Conservation (phyloP, 2,888 invertebrate genomes). For the Leucania comma region DNA sequence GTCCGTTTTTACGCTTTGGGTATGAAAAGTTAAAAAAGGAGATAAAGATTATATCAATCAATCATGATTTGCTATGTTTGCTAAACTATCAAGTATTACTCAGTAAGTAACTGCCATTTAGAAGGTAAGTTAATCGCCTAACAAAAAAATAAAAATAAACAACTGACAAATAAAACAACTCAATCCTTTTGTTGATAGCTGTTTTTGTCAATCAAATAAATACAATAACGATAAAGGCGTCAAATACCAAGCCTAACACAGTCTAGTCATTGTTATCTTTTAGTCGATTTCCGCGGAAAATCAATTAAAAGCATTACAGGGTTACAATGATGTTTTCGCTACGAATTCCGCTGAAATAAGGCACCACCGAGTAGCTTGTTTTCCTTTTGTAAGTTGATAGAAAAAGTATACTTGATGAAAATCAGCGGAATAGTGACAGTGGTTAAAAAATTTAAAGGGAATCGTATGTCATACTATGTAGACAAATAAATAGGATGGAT, state of each 20-base stretch:
- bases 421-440: neutral
- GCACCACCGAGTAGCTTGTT: constrained; percentile 16
- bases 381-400: constrained; percentile 10
- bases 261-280: constrained; percentile 38
- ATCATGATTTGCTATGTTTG: neutral
- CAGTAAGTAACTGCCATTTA: neutral
- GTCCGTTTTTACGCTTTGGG: too few species aligned
- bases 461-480: neutral
- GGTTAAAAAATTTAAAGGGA: neutral
- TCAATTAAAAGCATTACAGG: constrained; percentile 32
- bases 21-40: too few species aligned
- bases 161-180: too few species aligned
- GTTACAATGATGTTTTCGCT: constrained; percentile 59
- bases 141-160: constrained; percentile 4
- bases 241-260: neutral
- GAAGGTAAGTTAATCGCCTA: neutral
- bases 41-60: too few species aligned
- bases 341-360: constrained; percentile 51
- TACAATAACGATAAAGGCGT: constrained; percentile 3
- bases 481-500: neutral
- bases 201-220: neutral
- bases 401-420: constrained; percentile 25
- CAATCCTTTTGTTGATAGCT: too few species aligned
- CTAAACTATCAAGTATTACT: constrained; percentile 6
- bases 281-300: constrained; percentile 32